These are phyloP conservation scores for Drosophila testacea DNA, from an alignment of 2,888 invertebrate genomes.

Conservation along the genomic window DNA sequence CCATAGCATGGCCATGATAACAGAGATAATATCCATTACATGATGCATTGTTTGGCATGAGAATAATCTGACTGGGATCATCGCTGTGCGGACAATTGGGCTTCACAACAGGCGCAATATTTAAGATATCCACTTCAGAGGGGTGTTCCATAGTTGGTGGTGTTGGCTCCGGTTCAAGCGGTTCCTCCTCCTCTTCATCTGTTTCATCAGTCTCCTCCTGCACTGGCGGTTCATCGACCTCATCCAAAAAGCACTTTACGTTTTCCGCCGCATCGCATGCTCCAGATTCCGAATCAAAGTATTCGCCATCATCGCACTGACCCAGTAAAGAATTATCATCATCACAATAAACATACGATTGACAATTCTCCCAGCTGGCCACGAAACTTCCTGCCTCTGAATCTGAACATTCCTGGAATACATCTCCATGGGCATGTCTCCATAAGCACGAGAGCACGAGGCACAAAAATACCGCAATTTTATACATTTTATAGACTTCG, in stretches of 20 bases:
- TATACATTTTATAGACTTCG: slow-evolving; percentile 48
- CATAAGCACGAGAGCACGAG: slow-evolving; percentile 8
- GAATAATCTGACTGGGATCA: slow-evolving; percentile 78
- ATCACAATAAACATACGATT: slow-evolving; percentile 81
- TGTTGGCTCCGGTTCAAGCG: slow-evolving; percentile 36
- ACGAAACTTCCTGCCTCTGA: slow-evolving; percentile 65
- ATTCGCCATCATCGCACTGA: slow-evolving; percentile 74
- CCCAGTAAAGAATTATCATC: slow-evolving; percentile 74
- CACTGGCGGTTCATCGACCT: slow-evolving; percentile 50
- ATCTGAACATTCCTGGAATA: slow-evolving; percentile 74
- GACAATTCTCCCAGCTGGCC: slow-evolving; percentile 71
- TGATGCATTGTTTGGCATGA: slow-evolving; percentile 73
- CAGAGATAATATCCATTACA: slow-evolving; percentile 83
- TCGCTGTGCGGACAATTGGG: slow-evolving; percentile 74
- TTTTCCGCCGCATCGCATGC: slow-evolving; percentile 71
- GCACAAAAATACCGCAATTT: slow-evolving; percentile 30
- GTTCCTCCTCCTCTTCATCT: slow-evolving; percentile 19
- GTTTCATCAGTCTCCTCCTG: slow-evolving; percentile 19
- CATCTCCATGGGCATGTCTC: slow-evolving; percentile 44
- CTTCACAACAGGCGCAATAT: slow-evolving; percentile 65
- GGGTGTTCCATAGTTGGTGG: slow-evolving; percentile 50
- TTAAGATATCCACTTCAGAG: slow-evolving; percentile 52
- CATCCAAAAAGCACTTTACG: slow-evolving; percentile 75
- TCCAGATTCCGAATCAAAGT: slow-evolving; percentile 72
- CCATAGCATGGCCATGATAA: slow-evolving; percentile 80